Base-by-base conservation (phyloP, 2,113 vertebrate species). In the Corythornis vintsioides region DNA sequence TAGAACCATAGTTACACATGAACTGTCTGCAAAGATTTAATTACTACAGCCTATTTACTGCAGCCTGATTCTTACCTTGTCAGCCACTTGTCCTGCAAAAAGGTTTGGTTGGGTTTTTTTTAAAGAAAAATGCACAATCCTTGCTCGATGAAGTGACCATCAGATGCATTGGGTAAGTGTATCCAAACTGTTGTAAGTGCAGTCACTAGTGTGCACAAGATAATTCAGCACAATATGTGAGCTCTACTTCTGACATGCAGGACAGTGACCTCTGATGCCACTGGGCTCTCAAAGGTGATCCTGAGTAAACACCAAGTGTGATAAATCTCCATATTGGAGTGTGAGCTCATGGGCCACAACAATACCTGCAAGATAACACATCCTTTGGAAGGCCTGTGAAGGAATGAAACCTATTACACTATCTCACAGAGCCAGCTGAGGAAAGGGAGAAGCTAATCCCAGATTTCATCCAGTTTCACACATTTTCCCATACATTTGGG, bases 281-380 rank as follows among this genome's bases (percentile, higher is more conserved):
- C 40, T 59, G 45, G 82, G 29, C 52, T 77, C 90, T 89, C 82
- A 61, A 35, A 95, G 90, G 88, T 91, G 90, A 83, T 59, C 75
- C 94, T 92, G 93, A 91, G 60, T 76, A 94, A 96, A 95, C 92
- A 95, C 31, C 29, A 29, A 13, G 4, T 74, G 59, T 70, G 94
- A 95, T 96, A 95, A 95, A 47, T 56, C 64, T 66, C 69, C 31
- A 5, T 11, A 15, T 2, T 60, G 79, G 33, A 83, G 52, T 0
- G 3, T 89, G 88, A 93, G 82, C 89, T 95, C 86, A 92, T 8
- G n/a, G 52, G 60, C 72, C 83, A 70, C 56, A 89, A 82, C 78
- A 94, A 83, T 59, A 92, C 72, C 91, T 89, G 82, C 64, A 66
- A 89, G 96, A 91, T 91, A 95, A 92, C 82, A 12, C 91, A 71